Conservation (phyloP, 2,797 vertebrate species). For the Calcarius lapponicus region DNA sequence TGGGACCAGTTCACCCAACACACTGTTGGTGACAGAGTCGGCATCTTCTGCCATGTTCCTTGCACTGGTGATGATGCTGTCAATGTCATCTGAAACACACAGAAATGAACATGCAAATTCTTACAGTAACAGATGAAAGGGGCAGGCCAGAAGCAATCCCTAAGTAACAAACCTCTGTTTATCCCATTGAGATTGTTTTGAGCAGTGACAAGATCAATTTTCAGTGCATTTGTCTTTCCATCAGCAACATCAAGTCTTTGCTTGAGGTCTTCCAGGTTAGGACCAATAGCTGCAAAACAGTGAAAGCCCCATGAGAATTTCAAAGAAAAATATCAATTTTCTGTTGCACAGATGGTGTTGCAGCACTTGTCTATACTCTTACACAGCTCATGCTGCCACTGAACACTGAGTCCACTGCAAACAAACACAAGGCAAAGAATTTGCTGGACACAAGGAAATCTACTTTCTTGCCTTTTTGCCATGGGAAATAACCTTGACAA, state of each 20-base stretch:
- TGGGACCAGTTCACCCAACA: conserved; percentile 80
- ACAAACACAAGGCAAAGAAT: background rate
- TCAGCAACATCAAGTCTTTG: conserved; percentile 75
- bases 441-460: background rate
- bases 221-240: conserved; percentile 79
- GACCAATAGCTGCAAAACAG: conserved; percentile 72
- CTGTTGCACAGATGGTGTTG: background rate
- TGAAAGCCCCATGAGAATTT: background rate
- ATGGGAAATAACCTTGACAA: background rate
- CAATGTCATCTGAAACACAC: conserved; percentile 80
- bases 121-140: background rate
- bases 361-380: background rate
- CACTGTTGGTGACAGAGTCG: conserved; percentile 71
- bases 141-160: background rate
- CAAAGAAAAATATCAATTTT: background rate
- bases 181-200: conserved; percentile 76
- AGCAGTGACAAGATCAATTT: conserved; percentile 76
- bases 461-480: background rate
- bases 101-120: background rate
- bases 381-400: background rate
- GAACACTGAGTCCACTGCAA: background rate
- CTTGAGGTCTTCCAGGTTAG: conserved; percentile 75
- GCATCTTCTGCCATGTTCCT: conserved; percentile 80
- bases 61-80: conserved; percentile 77
- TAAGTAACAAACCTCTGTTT: conserved; percentile 79